These are phyloP conservation scores for Rhodinocichla rosea DNA, from an alignment of 2,113 vertebrate genomes.

Conservation along the genomic window DNA sequence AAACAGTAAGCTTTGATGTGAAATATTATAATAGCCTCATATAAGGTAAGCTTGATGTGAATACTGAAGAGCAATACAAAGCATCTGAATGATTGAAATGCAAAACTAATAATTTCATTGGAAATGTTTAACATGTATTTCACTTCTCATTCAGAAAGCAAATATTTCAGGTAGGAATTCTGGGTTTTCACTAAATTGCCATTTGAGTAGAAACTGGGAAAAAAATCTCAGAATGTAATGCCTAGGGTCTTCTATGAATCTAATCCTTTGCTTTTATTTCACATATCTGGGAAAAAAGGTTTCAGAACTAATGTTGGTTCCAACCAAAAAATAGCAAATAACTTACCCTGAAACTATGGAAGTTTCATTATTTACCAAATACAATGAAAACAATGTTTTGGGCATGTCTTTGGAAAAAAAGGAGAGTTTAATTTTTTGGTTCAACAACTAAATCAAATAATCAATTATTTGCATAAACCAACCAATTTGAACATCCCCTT, in stretches of 20 bases:
- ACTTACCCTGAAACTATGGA: not conserved
- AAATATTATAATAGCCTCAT: not conserved
- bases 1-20: not conserved
- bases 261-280: not conserved
- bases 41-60: not conserved
- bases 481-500: not conserved
- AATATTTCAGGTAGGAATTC: not conserved
- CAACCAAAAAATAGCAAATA: not conserved
- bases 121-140: not conserved
- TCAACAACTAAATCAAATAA: slow-evolving; percentile 5
- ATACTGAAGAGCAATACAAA: not conserved
- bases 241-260: not conserved
- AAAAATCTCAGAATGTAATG: not conserved
- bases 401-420: not conserved
- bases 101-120: not conserved
- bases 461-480: not conserved
- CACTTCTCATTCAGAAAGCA: not conserved
- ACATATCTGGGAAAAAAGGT: not conserved
- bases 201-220: not conserved
- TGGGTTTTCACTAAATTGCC: not conserved
- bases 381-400: not conserved
- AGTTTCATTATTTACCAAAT: not conserved
- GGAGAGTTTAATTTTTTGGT: not conserved
- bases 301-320: not conserved
- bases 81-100: not conserved